phyloP scores from a whole-genome alignment of 2,797 vertebrate species.

The Tokudaia tokunoshimensis region DNA sequence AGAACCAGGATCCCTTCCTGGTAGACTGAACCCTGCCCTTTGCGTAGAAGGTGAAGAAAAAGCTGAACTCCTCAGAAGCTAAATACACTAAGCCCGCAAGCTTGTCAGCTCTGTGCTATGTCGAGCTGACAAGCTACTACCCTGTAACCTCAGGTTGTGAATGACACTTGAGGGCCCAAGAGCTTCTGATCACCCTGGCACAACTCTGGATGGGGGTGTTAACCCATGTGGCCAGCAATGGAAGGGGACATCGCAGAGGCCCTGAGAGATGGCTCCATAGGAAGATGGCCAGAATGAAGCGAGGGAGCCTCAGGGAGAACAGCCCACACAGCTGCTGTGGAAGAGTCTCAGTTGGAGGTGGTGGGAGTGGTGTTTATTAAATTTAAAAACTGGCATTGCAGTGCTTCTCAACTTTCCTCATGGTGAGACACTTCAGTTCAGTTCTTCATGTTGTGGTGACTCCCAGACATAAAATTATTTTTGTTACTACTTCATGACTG shows the following conservation, averaged over 20 bases:
- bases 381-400: neutral
- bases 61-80: neutral
- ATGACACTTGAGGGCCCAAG: neutral
- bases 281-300: neutral
- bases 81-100: neutral
- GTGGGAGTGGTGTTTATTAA: neutral
- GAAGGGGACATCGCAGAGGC: neutral
- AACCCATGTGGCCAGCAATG: neutral
- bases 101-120: too few species aligned
- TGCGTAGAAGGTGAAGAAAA: neutral
- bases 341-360: neutral
- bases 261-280: neutral
- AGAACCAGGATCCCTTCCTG: neutral
- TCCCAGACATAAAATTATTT: neutral
- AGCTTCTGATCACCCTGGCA: neutral
- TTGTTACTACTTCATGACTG: neutral
- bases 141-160: neutral
- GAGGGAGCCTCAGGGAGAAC: accelerated
- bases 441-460: neutral
- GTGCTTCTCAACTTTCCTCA: neutral
- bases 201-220: neutral
- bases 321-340: neutral
- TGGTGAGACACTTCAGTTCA: neutral
- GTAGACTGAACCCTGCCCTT: neutral
- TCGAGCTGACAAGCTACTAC: too few species aligned